phyloP scores from a whole-genome alignment of 2,888 invertebrate genomes.

The Sclerodermus sp. region DNA sequence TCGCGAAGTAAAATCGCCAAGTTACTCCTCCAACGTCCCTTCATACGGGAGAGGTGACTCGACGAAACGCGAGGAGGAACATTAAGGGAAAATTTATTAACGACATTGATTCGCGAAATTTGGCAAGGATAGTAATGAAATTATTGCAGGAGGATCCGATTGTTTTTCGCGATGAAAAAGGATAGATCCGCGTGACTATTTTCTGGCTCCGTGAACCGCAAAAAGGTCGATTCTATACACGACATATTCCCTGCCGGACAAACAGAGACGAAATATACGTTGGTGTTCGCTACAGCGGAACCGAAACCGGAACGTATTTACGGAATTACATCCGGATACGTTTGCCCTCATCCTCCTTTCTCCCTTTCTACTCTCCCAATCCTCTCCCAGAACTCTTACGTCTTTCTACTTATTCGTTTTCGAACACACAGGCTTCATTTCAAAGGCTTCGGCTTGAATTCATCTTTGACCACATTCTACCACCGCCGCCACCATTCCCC shows the following conservation, averaged over 20 bases:
- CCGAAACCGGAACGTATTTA: constrained; percentile 26
- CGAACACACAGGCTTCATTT: no score
- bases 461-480: no score
- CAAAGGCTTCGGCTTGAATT: no score
- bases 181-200: constrained; percentile 19
- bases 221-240: constrained; percentile 19
- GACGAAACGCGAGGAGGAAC: no score
- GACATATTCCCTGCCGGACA: neutral
- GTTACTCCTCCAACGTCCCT: no score
- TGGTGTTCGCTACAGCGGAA: constrained; percentile 9
- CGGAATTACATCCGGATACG: constrained; percentile 22
- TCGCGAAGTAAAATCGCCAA: no score
- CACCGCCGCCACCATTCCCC: no score
- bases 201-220: constrained; percentile 36
- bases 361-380: constrained; percentile 5
- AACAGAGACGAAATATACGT: neutral
- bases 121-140: constrained; percentile 9
- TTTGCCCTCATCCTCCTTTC: constrained; percentile 3
- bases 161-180: constrained; percentile 4
- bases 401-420: constrained; percentile 1
- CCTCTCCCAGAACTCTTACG: neutral
- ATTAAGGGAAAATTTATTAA: no score
- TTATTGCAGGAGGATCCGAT: constrained; percentile 6
- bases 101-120: constrained; percentile 2
- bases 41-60: no score